Evolutionary conservation across 2,797 vertebrate genomes (phyloP).

Genomic region (Sebastes dallii): DNA sequence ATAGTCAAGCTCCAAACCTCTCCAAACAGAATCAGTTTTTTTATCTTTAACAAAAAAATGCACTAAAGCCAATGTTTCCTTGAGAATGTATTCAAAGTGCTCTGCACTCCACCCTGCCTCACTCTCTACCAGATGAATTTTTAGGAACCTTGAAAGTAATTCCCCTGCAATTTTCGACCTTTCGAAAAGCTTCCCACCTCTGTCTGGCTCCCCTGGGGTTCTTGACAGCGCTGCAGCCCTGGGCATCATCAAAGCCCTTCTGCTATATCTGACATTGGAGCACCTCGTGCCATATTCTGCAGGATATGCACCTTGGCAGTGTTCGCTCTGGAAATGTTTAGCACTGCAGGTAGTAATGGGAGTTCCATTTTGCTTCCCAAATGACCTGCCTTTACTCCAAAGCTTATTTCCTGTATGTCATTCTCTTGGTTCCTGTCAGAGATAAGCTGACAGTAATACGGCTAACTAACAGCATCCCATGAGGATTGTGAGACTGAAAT

Average conservation of each 20-base stretch:
- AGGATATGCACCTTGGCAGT: slow-evolving; percentile 43
- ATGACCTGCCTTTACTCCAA: slow-evolving; percentile 51
- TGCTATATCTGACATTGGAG: slow-evolving; percentile 51
- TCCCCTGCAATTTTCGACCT: slow-evolving; percentile 47
- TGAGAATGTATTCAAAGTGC: slow-evolving; percentile 9
- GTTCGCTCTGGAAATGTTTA: slow-evolving; percentile 61
- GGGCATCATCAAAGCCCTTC: slow-evolving; percentile 62
- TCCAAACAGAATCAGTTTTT: background rate
- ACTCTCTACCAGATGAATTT: slow-evolving; percentile 18
- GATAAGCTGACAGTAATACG: slow-evolving; percentile 56
- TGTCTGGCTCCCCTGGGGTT: slow-evolving; percentile 47
- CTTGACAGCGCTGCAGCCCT: slow-evolving; percentile 38
- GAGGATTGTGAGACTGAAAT: slow-evolving; percentile 26
- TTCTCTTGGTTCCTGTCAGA: slow-evolving; percentile 51
- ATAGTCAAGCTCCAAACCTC: background rate
- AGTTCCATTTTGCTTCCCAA: slow-evolving; percentile 56
- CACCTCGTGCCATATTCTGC: slow-evolving; percentile 45
- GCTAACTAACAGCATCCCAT: slow-evolving; percentile 56
- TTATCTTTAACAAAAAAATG: background rate
- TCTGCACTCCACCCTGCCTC: slow-evolving; percentile 18
- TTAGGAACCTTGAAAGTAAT: slow-evolving; percentile 45
- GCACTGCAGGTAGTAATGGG: slow-evolving; percentile 72
- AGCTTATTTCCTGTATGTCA: slow-evolving; percentile 52
- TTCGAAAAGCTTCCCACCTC: slow-evolving; percentile 44
- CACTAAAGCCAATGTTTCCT: background rate